Evolutionary conservation across 2,888 invertebrate genomes (phyloP), one percentile per base, ranked within the genome.

Genomic region (Sesia apiformis): DNA sequence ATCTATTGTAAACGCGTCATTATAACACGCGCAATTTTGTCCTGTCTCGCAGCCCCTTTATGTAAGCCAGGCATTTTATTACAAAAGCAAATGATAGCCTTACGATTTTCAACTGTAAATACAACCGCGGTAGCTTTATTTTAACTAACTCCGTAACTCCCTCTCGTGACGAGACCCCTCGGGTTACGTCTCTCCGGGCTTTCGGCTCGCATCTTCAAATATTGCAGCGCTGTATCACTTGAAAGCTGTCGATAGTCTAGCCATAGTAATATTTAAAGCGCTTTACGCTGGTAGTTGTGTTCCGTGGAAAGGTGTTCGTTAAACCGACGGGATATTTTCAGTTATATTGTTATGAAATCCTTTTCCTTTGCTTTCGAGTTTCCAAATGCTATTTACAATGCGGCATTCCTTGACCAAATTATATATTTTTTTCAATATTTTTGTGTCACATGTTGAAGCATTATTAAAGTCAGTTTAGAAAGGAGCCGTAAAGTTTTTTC

Each of bases 1-100:
- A 67, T 68, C 86, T 76, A 83, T 89, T 89, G 88, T 88, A 40
- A 40, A 40, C 73, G 73, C 60, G 62, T 64, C 72, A 81, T 81
- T 80, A 81, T 80, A 71, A 74, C 49, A 51, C 76, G 79, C 78
- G 83, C 86, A 84, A 85, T 85, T 86, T 81, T 75, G 81, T 76
- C 73, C 74, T 78, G 74, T 74, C 81, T 77, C 72, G 74, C 76
- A 81, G 84, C 84, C 86, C 86, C 83, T 83, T 83, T 86, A 86
- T 84, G 82, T 87, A 85, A 81, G 82, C 77, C 73, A 70, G 69
- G 73, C 72, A 74, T 50, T 55, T 46, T 79, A 80, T 75, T 81
- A 81, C 72, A 72, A 83, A 75, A 66, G 63, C 51, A 41, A 7
- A 5, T 7, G 39, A 23, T 23, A 5, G 46, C 7, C 46, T 46